Evolutionary conservation across 2,888 invertebrate species (phyloP).

Genomic region (Herminia tarsipennalis): DNA sequence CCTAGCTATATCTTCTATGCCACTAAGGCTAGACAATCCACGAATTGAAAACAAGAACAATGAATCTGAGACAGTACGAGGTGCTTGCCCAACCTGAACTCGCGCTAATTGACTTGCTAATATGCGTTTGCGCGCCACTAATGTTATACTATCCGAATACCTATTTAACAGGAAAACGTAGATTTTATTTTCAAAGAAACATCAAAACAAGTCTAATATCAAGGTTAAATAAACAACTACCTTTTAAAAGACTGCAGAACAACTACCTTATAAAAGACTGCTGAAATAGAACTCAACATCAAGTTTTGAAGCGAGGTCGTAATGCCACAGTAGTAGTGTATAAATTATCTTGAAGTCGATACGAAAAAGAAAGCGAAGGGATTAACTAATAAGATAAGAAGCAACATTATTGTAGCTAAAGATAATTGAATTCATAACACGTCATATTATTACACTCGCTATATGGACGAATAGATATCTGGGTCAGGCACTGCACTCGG

Average conservation of each 20-base stretch:
- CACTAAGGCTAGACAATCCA: constrained; percentile 26
- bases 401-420: too few species aligned
- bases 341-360: too few species aligned
- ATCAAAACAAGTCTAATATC: background rate
- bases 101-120: constrained; percentile 66
- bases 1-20: too few species aligned
- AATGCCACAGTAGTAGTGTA: too few species aligned
- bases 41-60: constrained; percentile 41
- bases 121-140: constrained; percentile 50
- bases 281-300: too few species aligned
- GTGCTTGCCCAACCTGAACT: constrained; percentile 56
- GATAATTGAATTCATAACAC: constrained; percentile 14
- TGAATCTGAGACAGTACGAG: constrained; percentile 39
- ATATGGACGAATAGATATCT: constrained; percentile 25
- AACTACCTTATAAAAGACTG: too few species aligned
- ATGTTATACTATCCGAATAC: constrained; percentile 38
- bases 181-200: constrained; percentile 11
- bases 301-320: too few species aligned
- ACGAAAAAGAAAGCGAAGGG: too few species aligned
- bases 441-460: constrained; percentile 17
- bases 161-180: constrained; percentile 32
- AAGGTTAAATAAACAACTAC: background rate
- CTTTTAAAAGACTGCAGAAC: too few species aligned
- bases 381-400: too few species aligned
- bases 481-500: constrained; percentile 14